Evolutionary conservation across 30 jellyfish, hydroid and myxozoan species (phyloP), one percentile per base, ranked within the genome.

Genomic region (Chironex yamaguchii): DNA sequence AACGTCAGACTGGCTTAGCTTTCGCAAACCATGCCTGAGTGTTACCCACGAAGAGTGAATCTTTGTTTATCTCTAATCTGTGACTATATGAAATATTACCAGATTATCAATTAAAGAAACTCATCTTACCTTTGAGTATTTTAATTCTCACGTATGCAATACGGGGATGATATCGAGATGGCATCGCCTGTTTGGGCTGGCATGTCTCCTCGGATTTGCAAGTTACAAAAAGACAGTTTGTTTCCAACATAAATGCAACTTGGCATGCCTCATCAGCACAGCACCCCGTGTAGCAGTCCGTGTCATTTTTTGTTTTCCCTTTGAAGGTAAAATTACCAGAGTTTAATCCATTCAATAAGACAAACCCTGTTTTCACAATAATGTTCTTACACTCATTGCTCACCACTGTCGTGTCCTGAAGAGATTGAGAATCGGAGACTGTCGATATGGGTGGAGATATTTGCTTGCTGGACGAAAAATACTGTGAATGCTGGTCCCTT

Each of bases 71-170:
- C n/a, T n/a, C n/a, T n/a, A n/a, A n/a, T n/a, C n/a, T n/a, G n/a
- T n/a, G n/a, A n/a, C n/a, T n/a, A n/a, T n/a, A n/a, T n/a, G n/a
- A n/a, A n/a, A n/a, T n/a, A n/a, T n/a, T n/a, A n/a, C n/a, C n/a
- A n/a, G n/a, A n/a, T n/a, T n/a, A n/a, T n/a, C n/a, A n/a, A n/a
- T n/a, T n/a, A n/a, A n/a, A n/a, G n/a, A n/a, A n/a, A n/a, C n/a
- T n/a, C n/a, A n/a, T n/a, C 58, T 17, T 42, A 42, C 58, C 94
- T 70, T 86, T 71, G 27, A 75, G 25, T 24, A 67, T 36, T 9
- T 87, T 87, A 20, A 82, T 79, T 1, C 98, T 81, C 28, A 93
- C 71, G 34, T 88, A 79, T 6, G 96, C 98, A 53, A 93, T 70
- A 67, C 90, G 65, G 24, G 97, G 89, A 14, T 81, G 68, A 51